A percentile compares a stretch with the other conserved stretches of the same genome.
phyloP scores from a whole-genome alignment of 2,888 invertebrate species.

The Tenodera sinensis region DNA sequence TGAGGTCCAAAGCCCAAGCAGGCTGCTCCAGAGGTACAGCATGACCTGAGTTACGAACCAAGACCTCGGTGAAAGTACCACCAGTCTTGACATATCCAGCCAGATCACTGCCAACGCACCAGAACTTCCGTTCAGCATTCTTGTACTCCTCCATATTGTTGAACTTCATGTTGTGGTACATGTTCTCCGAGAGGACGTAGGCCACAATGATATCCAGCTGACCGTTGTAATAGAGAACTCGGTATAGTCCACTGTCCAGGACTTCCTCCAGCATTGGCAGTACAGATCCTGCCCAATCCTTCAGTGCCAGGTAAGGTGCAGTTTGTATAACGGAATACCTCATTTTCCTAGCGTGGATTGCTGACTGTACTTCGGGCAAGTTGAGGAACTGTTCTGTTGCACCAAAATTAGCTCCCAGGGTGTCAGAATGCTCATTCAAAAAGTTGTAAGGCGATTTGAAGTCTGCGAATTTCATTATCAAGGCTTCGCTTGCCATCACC shows the following conservation, averaged over 20 bases:
- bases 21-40: constrained; percentile 44
- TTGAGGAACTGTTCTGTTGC: background rate
- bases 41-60: constrained; percentile 43
- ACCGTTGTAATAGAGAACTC: constrained; percentile 46
- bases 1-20: constrained; percentile 42
- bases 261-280: constrained; percentile 55
- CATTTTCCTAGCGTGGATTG: constrained; percentile 52
- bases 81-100: constrained; percentile 38
- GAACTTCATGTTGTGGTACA: constrained; percentile 43
- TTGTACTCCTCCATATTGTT: constrained; percentile 39
- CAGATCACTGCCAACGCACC: constrained; percentile 36
- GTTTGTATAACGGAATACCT: constrained; percentile 51
- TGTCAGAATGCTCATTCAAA: constrained; percentile 32
- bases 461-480: background rate
- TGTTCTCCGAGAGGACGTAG: constrained; percentile 44
- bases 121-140: constrained; percentile 36
- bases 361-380: constrained; percentile 47
- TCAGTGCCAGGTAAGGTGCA: constrained; percentile 51
- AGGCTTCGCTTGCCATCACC: background rate
- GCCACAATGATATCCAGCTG: constrained; percentile 48
- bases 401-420: background rate
- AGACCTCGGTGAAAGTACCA: constrained; percentile 37
- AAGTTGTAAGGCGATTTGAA: constrained; percentile 45
- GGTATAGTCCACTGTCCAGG: constrained; percentile 44
- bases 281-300: constrained; percentile 56